phyloP scores from a whole-genome alignment of 2,797 vertebrate species.

The Alectoris magna region DNA sequence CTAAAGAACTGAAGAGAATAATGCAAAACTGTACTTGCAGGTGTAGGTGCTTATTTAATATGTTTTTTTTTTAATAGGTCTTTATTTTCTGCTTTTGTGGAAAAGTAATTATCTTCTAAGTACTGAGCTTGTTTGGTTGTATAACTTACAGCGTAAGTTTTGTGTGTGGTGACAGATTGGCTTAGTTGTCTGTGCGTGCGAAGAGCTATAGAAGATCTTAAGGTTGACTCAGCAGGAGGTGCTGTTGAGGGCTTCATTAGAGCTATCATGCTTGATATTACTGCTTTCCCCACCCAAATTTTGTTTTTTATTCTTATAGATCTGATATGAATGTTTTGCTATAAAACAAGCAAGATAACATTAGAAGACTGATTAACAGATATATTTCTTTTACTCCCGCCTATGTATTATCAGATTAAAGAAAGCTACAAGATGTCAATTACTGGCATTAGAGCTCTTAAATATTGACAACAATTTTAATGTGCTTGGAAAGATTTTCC shows the following conservation, averaged over 20 bases:
- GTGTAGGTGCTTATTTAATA: neutral
- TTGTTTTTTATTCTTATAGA: neutral
- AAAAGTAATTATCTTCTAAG: constrained; percentile 10
- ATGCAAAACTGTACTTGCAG: neutral
- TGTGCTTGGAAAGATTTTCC: neutral
- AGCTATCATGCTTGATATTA: neutral
- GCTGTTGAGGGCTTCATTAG: fast-evolving
- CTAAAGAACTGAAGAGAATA: neutral
- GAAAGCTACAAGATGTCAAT: neutral
- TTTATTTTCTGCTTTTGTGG: neutral
- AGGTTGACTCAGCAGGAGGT: neutral
- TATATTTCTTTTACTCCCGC: neutral
- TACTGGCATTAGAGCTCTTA: constrained; percentile 1
- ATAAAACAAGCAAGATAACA: neutral
- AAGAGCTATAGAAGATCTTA: neutral
- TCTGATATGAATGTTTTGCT: neutral
- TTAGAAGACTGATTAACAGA: neutral
- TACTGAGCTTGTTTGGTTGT: neutral
- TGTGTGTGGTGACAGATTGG: neutral
- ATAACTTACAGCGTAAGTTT: neutral
- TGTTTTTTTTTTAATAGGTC: neutral
- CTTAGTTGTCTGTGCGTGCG: neutral
- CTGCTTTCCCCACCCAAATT: neutral
- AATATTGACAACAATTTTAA: constrained; percentile 32
- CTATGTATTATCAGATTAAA: too few species aligned